Evolutionary conservation across 2,888 invertebrate genomes (phyloP), one percentile per base, ranked within the genome.

Genomic region (Oscheius sp.): DNA sequence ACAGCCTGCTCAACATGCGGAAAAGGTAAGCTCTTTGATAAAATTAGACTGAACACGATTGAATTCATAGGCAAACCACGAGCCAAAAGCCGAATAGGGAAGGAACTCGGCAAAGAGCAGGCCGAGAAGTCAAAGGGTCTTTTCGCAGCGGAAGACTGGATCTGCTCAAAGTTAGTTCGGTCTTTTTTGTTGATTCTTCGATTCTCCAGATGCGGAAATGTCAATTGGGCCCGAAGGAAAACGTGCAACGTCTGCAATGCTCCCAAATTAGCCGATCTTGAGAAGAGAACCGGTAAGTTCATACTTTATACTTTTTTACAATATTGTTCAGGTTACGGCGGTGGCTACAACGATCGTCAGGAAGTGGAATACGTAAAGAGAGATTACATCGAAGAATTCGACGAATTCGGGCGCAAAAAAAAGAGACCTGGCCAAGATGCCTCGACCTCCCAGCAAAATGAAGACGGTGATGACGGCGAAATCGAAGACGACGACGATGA

Each of bases 241-340:
- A 95, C 94, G 72, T 99, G 99, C 91, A 99, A 99, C 90, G 95
- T 99, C 92, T 99, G 99, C 90, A 98, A 97, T 91, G 95, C 97
- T 3, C 96, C 98, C 0, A 97, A 97, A 91, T 95, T 95, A 51
- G 79, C 76, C 9, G 83, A 83, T 76, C 65, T 79, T 29, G 84
- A 84, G 71, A 60, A 77, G 62, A 73, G 84, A 76, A 83, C 84
- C 9, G 84, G 84, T 78, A 33, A n/a, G 59, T 47, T 33, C 35
- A 33, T 60, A 50, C 29, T 7, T 51, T 68, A 32, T 42, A 11
- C 13, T 62, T 11, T n/a, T 29, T n/a, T 33, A 60, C 4, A 60
- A 60, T n/a, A 33, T 35, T 32, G 35, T 47, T 47, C 29, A 89
- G 91, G 91, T 29, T 91, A 90, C 86, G 91, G 91, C 47, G 91